Evolutionary conservation across 2,888 invertebrate genomes (phyloP), one percentile per base, ranked within the genome.

Genomic region (Nemotelus nigrinus): DNA sequence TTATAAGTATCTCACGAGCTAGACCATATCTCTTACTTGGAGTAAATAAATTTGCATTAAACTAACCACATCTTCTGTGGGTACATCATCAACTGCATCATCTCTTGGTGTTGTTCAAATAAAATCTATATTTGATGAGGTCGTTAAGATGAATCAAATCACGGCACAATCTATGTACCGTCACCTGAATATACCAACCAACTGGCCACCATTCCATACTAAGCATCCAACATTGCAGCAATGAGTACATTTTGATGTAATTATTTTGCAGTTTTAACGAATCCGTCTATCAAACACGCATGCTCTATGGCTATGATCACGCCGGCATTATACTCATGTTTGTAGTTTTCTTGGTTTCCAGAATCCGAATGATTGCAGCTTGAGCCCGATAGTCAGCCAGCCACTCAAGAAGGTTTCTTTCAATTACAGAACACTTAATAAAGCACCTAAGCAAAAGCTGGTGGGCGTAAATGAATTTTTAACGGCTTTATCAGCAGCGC

Each of bases 391-490:
- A 10, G 53, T 7, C 53, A 10, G 53, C 7, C 2, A 55, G 41
- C 70, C 55, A 43, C 70, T 70, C 55, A 10, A 8, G 68, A 77
- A 67, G 47, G 43, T 68, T 77, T 53, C 65, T 77, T 77, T 77
- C 63, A 70, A 77, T 77, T 77, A 77, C 58, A 45, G 71, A 70
- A 63, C 76, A 68, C 71, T 77, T 71, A 77, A 71, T 71, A 70
- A 70, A 63, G 70, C 70, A 70, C 77, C 63, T 50, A 68, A 63
- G 48, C 50, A 53, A 72, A 53, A 70, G 47, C 2, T 70, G 44
- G 79, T 79, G 71, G 79, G 77, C 77, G 77, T 79, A 75, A 79
- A 79, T 79, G 79, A 77, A 75, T 74, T 71, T 58, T 75, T 79
- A 77, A 77, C 77, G 70, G 75, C 77, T 79, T 70, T 79, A 77